Percentiles rank a stretch among this genome's conserved stretches.
Evolutionary conservation across 2,888 invertebrate species (phyloP).

Genomic region (Cynaeus angustus): DNA sequence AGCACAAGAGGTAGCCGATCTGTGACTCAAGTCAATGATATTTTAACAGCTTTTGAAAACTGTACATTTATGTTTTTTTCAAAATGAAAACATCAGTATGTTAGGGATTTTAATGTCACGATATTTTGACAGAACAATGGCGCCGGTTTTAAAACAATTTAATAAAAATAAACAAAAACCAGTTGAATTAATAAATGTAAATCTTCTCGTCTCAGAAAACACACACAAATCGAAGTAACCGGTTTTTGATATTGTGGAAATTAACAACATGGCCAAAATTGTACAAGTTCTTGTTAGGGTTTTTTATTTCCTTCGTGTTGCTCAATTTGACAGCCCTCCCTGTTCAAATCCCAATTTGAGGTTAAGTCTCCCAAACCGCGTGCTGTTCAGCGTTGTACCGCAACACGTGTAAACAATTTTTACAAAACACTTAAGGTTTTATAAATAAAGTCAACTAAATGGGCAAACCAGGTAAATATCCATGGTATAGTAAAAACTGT

Average conservation of each 20-base stretch:
- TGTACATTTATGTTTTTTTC: neutral
- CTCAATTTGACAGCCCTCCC: neutral
- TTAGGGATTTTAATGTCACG: neutral
- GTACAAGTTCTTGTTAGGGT: neutral
- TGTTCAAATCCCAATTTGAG: neutral
- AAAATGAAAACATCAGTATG: neutral
- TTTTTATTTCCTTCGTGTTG: neutral
- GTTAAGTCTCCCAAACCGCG: slow-evolving; percentile 6
- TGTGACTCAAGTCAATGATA: neutral
- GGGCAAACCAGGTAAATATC: slow-evolving; percentile 60
- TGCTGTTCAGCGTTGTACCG: neutral
- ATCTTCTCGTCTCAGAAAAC: too few relatives aligned
- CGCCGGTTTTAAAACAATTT: neutral
- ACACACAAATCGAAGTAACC: too few relatives aligned
- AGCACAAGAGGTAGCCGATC: neutral
- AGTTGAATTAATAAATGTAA: too few relatives aligned
- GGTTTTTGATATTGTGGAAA: too few relatives aligned
- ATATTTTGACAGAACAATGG: neutral
- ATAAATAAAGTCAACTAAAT: slow-evolving; percentile 43
- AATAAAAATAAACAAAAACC: too few relatives aligned
- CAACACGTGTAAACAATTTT: slow-evolving; percentile 12
- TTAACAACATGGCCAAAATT: too few relatives aligned
- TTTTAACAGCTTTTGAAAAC: neutral
- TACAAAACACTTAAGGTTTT: neutral
- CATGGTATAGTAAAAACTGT: neutral